Evolutionary conservation across 1,140 invertebrate genomes (phyloP), one percentile per base, ranked within the genome.

Genomic region (Andricus grossulariae): DNA sequence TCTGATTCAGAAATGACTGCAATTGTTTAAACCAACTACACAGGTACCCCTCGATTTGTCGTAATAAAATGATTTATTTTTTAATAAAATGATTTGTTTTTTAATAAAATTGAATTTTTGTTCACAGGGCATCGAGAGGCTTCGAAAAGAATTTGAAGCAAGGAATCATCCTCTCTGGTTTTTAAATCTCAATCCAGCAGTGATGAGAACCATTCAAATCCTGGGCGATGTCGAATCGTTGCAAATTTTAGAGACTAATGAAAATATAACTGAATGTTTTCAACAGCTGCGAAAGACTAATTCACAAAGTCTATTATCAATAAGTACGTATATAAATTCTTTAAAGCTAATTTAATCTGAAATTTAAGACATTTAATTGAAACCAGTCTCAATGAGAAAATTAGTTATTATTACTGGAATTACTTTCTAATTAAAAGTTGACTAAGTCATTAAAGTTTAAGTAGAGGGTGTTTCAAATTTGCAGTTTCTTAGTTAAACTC

Each of bases 51-150:
- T 25, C 25, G 25, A 25, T 15, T 71, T 54, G 77, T 54, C 72
- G 71, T 57, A 76, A 66, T 39, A 39, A 39, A 8, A 8, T 49
- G 15, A 50, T 18, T 39, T 8, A 5, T 16, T 19, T 50, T 15
- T 25, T 51, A 78, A 51, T 5, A 5, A 39, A 2, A 7, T 25
- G 15, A 45, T 18, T 3, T 39, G 3, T 16, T 19, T 55, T 18
- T 32, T 18, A 66, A 66, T 71, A 15, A 55, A 4, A 7, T 71
- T 72, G 19, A 74, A 73, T 78, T 75, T 54, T 72, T 75, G 82
- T 73, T 84, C 75, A 25, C 66, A 92, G 91, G 88, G 89, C 10
- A 88, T 92, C 7, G 90, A 92, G 71, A 82, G 77, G 25, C 15
- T 92, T 19, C 72, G 87, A 0, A 85, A 73, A n/a, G 87, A 85